Evolutionary conservation across 2,888 invertebrate genomes (phyloP), one percentile per base, ranked within the genome.

Genomic region (Andricus curvator): DNA sequence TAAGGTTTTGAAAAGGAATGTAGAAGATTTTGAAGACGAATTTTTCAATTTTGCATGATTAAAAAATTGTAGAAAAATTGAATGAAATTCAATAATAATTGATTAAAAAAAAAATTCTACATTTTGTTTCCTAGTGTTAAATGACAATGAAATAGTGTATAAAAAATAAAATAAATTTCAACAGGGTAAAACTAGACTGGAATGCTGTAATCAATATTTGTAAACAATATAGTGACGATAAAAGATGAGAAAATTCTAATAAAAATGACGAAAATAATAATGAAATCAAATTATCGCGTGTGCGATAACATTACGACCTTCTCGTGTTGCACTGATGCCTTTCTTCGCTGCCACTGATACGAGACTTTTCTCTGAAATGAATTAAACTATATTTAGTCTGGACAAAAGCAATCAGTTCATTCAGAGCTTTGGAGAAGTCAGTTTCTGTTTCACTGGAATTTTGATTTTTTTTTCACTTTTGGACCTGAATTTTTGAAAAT

Each of bases 401-500:
- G 11, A 51, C 17, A 48, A 74, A 74, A 56, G 20, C 48, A 33
- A 37, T 37, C 74, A 60, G 74, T 74, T 13, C 51, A n/a, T 51
- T 22, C 15, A 2, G 15, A 56, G 33, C 22, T 6, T 74, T 74
- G 11, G 74, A 29, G 29, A 56, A 56, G 56, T 37, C 33, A 56
- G 9, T 51, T 48, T 70, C 44, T 2, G 15, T 9, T 51, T 48
- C 11, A 25, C 25, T 22, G 2, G 17, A 68, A 48, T 17, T n/a
- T 25, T 44, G 3, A 25, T 25, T 15, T 44, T 15, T 68, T 5
- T 67, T 67, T 41, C 22, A 4, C n/a, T 67, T 44, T 8, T 22
- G 20, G n/a, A 13, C 1, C 6, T 6, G 5, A 25, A 60, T 17
- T 64, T 67, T 41, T 25, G 22, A 67, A 65, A 48, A 86, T 86